These are phyloP conservation scores for Pampusana beccarii DNA, from an alignment of 2,113 vertebrate species.

Conservation along the genomic window DNA sequence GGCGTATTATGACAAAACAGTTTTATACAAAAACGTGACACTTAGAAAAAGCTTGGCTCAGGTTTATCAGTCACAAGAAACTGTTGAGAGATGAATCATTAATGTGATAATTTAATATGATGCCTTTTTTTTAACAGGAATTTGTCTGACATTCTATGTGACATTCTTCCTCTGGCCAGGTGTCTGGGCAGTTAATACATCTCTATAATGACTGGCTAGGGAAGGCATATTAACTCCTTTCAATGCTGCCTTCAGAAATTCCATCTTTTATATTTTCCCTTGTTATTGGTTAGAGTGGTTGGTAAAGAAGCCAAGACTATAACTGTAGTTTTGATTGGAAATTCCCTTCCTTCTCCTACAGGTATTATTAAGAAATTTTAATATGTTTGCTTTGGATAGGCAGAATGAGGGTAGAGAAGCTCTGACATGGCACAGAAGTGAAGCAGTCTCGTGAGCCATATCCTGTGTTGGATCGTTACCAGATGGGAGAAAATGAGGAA, in stretches of 20 bases:
- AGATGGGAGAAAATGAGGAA: neutral
- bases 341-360: neutral
- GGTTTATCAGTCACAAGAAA: neutral
- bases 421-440: neutral
- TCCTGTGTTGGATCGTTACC: neutral
- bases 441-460: neutral
- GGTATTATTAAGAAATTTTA: neutral
- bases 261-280: neutral
- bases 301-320: neutral
- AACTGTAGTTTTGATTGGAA: neutral
- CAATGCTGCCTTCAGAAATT: neutral
- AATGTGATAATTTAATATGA: neutral
- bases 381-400: neutral
- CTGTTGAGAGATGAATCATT: neutral
- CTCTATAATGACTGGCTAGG: neutral
- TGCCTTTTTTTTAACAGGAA: neutral
- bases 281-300: neutral
- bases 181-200: neutral
- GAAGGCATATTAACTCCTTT: neutral
- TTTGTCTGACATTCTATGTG: neutral
- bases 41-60: neutral
- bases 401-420: neutral
- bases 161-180: neutral
- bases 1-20: neutral
- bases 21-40: neutral